These are phyloP conservation scores for Brachionus plicatilis DNA, from an alignment of 1,140 invertebrate genomes.

Conservation along the genomic window DNA sequence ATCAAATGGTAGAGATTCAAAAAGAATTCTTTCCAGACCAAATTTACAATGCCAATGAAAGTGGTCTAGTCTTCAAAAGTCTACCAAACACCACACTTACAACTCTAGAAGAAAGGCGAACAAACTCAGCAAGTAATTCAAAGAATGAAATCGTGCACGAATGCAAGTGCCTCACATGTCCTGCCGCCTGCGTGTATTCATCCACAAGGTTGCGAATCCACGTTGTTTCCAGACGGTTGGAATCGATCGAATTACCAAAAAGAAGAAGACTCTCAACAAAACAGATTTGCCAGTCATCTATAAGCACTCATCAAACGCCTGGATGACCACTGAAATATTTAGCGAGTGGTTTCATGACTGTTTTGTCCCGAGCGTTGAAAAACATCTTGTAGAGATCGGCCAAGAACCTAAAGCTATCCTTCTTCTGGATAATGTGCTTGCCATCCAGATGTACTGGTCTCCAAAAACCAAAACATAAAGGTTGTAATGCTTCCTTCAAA, in stretches of 20 bases:
- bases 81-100: slow-evolving; percentile 41
- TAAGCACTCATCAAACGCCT: background rate
- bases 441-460: background rate
- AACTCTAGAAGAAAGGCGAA: slow-evolving; percentile 30
- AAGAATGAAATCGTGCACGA: slow-evolving; percentile 38
- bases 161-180: slow-evolving; percentile 40
- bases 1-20: background rate
- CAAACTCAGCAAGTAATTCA: slow-evolving; percentile 22
- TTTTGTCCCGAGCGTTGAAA: background rate
- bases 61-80: slow-evolving; percentile 24
- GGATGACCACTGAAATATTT: slow-evolving; percentile 38
- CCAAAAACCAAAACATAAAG: slow-evolving; percentile 46
- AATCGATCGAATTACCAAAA: background rate
- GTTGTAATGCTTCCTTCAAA: slow-evolving; percentile 56
- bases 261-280: too few species aligned
- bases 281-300: too few species aligned
- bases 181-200: slow-evolving; percentile 37
- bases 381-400: background rate
- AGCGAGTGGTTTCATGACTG: background rate
- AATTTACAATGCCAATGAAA: slow-evolving; percentile 43
- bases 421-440: slow-evolving; percentile 27
- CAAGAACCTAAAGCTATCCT: background rate
- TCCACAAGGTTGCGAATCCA: slow-evolving; percentile 41
- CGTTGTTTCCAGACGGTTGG: slow-evolving; percentile 42
- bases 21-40: background rate